Conservation (phyloP, 2,113 vertebrate species). For the Ascaphus truei region DNA sequence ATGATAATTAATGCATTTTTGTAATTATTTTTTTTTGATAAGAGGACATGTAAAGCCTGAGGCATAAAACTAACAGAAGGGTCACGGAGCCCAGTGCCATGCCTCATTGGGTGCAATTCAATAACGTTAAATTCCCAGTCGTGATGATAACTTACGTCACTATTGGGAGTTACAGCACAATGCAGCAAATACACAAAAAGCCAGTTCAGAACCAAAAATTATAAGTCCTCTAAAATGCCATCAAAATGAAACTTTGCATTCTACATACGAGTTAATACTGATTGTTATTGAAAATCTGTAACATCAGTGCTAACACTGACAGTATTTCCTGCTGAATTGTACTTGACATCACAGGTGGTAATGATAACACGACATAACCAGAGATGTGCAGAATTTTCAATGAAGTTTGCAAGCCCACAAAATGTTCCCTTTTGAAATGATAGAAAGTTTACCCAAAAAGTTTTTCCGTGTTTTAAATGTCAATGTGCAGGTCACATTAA, state of each 20-base stretch:
- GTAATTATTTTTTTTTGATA: slow-evolving; percentile 18
- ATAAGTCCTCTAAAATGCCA: not conserved
- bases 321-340: not conserved
- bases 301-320: slow-evolving; percentile 3
- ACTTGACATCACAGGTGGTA: not conserved
- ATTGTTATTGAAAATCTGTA: not conserved
- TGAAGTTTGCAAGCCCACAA: no score
- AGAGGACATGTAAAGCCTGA: slow-evolving; percentile 12
- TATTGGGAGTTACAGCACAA: not conserved
- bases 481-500: no score
- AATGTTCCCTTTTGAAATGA: no score
- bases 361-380: no score
- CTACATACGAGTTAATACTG: not conserved
- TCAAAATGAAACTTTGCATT: slow-evolving; percentile 7
- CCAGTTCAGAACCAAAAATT: not conserved
- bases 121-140: slow-evolving; percentile 25
- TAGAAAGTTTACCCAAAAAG: no score
- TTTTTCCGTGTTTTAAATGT: no score
- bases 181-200: not conserved
- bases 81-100: slow-evolving; percentile 12
- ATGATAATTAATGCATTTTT: slow-evolving; percentile 30
- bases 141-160: not conserved
- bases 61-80: slow-evolving; percentile 31
- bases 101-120: slow-evolving; percentile 4
- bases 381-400: no score